Evolutionary conservation across 1,140 invertebrate genomes (phyloP), one percentile per base, ranked within the genome.

Genomic region (Aradophagus sp.): DNA sequence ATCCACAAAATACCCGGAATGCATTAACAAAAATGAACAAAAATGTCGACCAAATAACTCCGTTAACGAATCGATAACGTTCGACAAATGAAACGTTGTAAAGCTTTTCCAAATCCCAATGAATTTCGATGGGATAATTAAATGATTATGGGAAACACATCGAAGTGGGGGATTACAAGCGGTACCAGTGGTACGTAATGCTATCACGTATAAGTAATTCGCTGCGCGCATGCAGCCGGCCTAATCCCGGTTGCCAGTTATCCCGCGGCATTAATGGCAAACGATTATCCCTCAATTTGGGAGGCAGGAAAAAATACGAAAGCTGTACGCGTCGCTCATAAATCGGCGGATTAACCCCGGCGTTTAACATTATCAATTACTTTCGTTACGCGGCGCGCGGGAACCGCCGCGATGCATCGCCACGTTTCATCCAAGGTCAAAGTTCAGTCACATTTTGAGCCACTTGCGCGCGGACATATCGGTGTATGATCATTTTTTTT

Each of bases 351-450:
- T 83, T 85, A 84, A 83, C 77, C 82, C 66, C 61, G 19, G 26
- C 77, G 75, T 81, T 83, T 79, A 83, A 77, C 81, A 79, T 83
- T 83, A 85, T 85, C 83, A 84, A 84, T 85, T 84, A 84, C 73
- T 69, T 65, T 41, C 16, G 36, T 29, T 39, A 41, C 12, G 23
- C 44, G 38, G 34, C 14, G 55, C 55, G 32, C 58, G 31, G 5
- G 3, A 50, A 42, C 47, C 17, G 26, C 50, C 38, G 13, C 32
- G 34, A 52, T 36, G 35, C 36, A 52, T 29, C 19, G 61, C 41
- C 42, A 56, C 52, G 52, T 56, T 48, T 35, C 34, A 8, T 1
- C 2, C n/a, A 12, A n/a, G 61, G 42, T 65, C 50, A 65, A 6
- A 56, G 62, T 35, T 48, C 42, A 32, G 47, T 0, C 23, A 34